A percentile compares a stretch with the other conserved stretches of the same genome.
Evolutionary conservation across 2,113 vertebrate genomes (phyloP).

Genomic region (western clawed frog (Xenopus tropicalis)): DNA sequence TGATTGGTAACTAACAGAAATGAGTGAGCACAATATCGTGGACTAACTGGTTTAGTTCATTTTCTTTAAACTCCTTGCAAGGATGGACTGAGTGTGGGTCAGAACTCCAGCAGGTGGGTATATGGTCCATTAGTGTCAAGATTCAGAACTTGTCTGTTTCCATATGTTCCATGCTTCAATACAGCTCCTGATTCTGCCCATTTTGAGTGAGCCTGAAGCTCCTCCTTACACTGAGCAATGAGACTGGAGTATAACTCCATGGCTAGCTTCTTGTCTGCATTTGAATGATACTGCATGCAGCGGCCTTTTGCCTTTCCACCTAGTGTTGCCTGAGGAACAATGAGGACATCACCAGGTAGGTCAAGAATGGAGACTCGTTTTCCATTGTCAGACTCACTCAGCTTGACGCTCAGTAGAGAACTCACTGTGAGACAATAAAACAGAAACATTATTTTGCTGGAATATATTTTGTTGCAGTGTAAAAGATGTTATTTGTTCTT

Average conservation of each 20-base stretch:
- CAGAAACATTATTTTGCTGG: too few relatives aligned
- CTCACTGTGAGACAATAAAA: conserved; percentile 66
- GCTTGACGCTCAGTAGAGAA: conserved; percentile 77
- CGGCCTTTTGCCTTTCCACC: conserved; percentile 82
- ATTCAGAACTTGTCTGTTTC: conserved; percentile 87
- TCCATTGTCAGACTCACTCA: conserved; percentile 80
- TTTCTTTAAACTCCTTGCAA: too few relatives aligned
- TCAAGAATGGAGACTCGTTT: conserved; percentile 77
- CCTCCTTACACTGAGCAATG: conserved; percentile 76
- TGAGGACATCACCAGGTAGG: conserved; percentile 79
- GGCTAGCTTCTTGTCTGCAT: conserved; percentile 84
- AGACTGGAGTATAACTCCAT: conserved; percentile 77
- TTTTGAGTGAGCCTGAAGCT: conserved; percentile 62
- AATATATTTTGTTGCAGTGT: too few relatives aligned
- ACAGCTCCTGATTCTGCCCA: conserved; percentile 58
- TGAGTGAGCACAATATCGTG: too few relatives aligned
- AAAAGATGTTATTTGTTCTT: too few relatives aligned
- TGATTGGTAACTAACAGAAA: too few relatives aligned
- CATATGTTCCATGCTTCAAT: conserved; percentile 82
- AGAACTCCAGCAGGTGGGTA: conserved; percentile 91
- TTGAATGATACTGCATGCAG: conserved; percentile 89
- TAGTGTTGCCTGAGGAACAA: conserved; percentile 90
- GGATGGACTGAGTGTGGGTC: conserved; percentile 23
- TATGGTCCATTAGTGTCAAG: conserved; percentile 91
- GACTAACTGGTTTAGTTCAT: too few relatives aligned